Evolutionary conservation across 2,113 vertebrate genomes (phyloP).

Genomic region (Abramis brama): DNA sequence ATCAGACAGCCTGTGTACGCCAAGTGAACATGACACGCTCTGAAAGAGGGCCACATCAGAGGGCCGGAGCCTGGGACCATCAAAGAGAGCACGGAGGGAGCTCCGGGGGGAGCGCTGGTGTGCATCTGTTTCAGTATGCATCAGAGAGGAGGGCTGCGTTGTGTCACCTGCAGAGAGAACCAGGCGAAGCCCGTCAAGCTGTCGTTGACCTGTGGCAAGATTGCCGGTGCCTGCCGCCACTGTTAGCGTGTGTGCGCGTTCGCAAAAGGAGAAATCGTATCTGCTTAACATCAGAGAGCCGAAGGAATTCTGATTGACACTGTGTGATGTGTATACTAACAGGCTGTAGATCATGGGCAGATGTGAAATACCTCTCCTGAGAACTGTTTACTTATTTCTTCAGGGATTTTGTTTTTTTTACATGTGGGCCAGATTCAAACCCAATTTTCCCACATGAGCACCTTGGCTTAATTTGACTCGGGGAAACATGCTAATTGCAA

Average conservation of each 20-base stretch:
- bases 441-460: neutral
- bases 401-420: neutral
- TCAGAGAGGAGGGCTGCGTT: slow-evolving; percentile 55
- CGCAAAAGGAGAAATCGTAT: neutral
- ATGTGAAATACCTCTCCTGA: slow-evolving; percentile 19
- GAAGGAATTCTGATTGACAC: slow-evolving; percentile 10
- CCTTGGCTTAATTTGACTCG: neutral
- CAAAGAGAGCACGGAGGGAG: slow-evolving; percentile 61
- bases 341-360: slow-evolving; percentile 21
- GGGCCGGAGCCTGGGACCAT: slow-evolving; percentile 57
- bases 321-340: slow-evolving; percentile 10
- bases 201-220: slow-evolving; percentile 59
- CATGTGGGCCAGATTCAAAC: neutral
- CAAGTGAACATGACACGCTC: slow-evolving; percentile 57
- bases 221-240: slow-evolving; percentile 32
- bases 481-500: neutral
- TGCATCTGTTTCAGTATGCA: slow-evolving; percentile 61
- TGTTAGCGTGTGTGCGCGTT: neutral
- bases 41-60: slow-evolving; percentile 59
- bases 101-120: slow-evolving; percentile 52
- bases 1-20: slow-evolving; percentile 56
- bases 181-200: slow-evolving; percentile 57
- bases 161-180: slow-evolving; percentile 59
- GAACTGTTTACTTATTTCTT: neutral
- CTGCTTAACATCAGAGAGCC: slow-evolving; percentile 27